A percentile compares a stretch with the other conserved stretches of the same genome.
phyloP scores from a whole-genome alignment of 2,113 vertebrate genomes.

The Larimichthys polyactis region DNA sequence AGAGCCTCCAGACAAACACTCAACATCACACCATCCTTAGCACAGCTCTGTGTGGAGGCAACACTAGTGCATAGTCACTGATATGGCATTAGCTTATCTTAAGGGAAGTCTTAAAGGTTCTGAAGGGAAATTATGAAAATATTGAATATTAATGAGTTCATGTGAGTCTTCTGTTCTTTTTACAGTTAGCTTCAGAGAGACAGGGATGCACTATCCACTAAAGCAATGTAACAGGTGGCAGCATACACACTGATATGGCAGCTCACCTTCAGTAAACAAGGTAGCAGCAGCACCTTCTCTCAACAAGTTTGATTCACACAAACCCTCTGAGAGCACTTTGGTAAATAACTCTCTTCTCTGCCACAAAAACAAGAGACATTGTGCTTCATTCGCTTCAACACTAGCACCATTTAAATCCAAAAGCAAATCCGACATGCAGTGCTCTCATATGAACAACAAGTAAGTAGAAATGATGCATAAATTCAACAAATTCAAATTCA shows the following conservation, averaged over 20 bases:
- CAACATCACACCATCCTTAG: conserved; percentile 11
- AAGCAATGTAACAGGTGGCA: conserved; percentile 81
- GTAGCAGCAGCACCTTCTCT: conserved; percentile 15
- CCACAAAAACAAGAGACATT: background rate
- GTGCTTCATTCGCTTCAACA: background rate
- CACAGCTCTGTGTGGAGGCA: conserved; percentile 26
- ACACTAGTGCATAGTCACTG: conserved; percentile 61
- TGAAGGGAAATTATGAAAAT: no score
- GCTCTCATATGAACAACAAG: conserved; percentile 15
- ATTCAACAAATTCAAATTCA: background rate
- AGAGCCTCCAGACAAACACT: conserved; percentile 26
- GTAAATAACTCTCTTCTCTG: conserved; percentile 11
- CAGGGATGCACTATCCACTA: conserved; percentile 22
- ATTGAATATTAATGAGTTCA: background rate
- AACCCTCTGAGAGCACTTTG: background rate
- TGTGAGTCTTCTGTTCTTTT: conserved; percentile 23
- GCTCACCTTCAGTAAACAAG: conserved; percentile 74
- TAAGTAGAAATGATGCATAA: background rate
- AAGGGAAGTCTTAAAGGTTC: background rate
- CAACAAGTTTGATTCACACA: conserved; percentile 4
- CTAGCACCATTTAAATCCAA: conserved; percentile 21
- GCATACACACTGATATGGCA: conserved; percentile 85
- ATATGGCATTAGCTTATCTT: conserved; percentile 49
- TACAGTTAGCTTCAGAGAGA: conserved; percentile 21
- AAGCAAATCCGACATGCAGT: conserved; percentile 28